Percentiles rank a stretch among this genome's conserved stretches.
Conservation (phyloP, 1,140 invertebrate genomes). For the Drosophila novamexicana region DNA sequence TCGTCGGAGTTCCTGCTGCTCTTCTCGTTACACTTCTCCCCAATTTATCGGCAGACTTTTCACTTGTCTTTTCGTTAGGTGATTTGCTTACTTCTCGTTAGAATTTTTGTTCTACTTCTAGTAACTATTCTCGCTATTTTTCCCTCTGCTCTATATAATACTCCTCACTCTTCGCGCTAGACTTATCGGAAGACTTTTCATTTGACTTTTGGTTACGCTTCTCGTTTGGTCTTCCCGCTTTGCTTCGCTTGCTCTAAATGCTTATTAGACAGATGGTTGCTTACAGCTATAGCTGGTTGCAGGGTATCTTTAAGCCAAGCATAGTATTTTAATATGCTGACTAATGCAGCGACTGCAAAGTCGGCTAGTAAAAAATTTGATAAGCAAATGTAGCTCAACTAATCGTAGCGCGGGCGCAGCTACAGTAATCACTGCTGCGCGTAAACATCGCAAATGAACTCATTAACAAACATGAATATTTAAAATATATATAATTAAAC, state of each 20-base stretch:
- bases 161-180: no score
- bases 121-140: no score
- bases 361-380: constrained; percentile 38
- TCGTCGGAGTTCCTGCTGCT: no score
- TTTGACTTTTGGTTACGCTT: no score
- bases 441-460: not conserved
- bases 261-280: not conserved
- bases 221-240: no score
- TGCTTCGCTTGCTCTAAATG: no score
- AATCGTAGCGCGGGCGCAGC: not conserved
- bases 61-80: no score
- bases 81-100: no score
- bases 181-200: not conserved
- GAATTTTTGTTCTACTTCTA: no score
- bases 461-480: not conserved
- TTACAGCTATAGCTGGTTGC: not conserved
- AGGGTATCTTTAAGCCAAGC: not conserved
- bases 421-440: constrained; percentile 13
- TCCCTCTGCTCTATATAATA: no score
- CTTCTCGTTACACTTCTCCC: no score
- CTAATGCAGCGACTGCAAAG: constrained; percentile 48
- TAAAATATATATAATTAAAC: not conserved
- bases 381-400: constrained; percentile 21
- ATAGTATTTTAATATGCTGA: constrained; percentile 43
- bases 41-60: no score